Conservation (phyloP, 2,113 vertebrate species). For the Lampris incognitus region DNA sequence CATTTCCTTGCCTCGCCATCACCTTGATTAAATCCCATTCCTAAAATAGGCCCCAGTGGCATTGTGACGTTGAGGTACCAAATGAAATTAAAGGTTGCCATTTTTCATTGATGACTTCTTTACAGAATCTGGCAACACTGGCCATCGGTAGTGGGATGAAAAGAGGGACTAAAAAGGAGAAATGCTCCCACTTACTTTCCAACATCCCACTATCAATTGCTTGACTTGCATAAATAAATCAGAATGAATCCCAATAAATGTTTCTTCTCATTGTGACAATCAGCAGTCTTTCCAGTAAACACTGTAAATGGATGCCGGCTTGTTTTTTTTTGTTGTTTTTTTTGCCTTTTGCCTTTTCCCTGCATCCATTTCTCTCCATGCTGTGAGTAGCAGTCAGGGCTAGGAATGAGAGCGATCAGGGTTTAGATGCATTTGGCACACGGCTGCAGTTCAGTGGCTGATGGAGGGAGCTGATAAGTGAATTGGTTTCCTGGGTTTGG, state of each 20-base stretch:
- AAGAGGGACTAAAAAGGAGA: constrained; percentile 15
- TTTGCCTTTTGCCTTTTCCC: background rate
- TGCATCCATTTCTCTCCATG: constrained; percentile 51
- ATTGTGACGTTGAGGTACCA: constrained; percentile 33
- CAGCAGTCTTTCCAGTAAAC: constrained; percentile 69
- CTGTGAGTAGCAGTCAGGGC: constrained; percentile 47
- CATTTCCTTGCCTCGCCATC: constrained; percentile 60
- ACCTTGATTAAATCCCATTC: constrained; percentile 77
- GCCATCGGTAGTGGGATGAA: constrained; percentile 38
- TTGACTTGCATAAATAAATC: constrained; percentile 70
- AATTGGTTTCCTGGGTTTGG: constrained; percentile 62
- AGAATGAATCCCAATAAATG: constrained; percentile 73
- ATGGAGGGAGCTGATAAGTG: constrained; percentile 72
- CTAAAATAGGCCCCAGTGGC: constrained; percentile 54
- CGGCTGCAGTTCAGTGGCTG: constrained; percentile 64
- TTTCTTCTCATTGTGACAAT: constrained; percentile 66
- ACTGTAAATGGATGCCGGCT: constrained; percentile 67
- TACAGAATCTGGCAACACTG: constrained; percentile 68
- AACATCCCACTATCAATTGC: constrained; percentile 53
- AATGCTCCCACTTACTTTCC: constrained; percentile 40
- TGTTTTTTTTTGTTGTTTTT: background rate
- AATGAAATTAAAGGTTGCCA: constrained; percentile 67
- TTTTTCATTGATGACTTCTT: constrained; percentile 70
- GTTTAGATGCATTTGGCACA: constrained; percentile 73
- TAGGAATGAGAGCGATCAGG: constrained; percentile 51